Evolutionary conservation across 2,888 invertebrate species (phyloP).

Genomic region (Ramazzottius varieornatus): DNA sequence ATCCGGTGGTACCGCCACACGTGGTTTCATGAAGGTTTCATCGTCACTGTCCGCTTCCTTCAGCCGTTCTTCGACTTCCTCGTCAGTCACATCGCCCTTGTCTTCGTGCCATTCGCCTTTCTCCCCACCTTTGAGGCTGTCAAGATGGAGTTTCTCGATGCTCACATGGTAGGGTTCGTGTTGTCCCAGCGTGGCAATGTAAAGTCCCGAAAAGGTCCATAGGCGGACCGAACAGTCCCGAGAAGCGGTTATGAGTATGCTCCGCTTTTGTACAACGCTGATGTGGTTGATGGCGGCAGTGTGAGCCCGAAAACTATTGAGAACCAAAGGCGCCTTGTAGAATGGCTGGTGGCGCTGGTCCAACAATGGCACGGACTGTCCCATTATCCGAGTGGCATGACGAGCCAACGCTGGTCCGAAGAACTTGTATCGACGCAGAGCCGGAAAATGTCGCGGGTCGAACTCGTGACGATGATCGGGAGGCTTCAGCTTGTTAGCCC

Average conservation of each 20-base stretch:
- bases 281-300: constrained; percentile 37
- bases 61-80: not conserved
- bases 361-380: constrained; percentile 10
- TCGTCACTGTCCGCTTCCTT: not conserved
- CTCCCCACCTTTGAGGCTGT: not conserved
- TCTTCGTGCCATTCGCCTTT: not conserved
- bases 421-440: not conserved
- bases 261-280: constrained; percentile 36
- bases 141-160: not conserved
- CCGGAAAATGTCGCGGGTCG: not conserved
- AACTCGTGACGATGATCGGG: not conserved
- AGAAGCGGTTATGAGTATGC: constrained; percentile 39
- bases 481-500: not conserved
- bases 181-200: constrained; percentile 46
- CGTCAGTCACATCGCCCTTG: not conserved
- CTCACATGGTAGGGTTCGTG: constrained; percentile 16
- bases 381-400: constrained; percentile 7
- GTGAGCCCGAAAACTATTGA: constrained; percentile 36
- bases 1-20: not conserved
- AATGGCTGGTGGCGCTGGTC: constrained; percentile 12
- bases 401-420: not conserved
- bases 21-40: not conserved
- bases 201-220: constrained; percentile 43
- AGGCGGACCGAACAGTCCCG: constrained; percentile 43
- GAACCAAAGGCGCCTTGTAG: constrained; percentile 14